These are phyloP conservation scores for Siniperca knerii DNA, from an alignment of 2,113 vertebrate genomes.

Conservation along the genomic window DNA sequence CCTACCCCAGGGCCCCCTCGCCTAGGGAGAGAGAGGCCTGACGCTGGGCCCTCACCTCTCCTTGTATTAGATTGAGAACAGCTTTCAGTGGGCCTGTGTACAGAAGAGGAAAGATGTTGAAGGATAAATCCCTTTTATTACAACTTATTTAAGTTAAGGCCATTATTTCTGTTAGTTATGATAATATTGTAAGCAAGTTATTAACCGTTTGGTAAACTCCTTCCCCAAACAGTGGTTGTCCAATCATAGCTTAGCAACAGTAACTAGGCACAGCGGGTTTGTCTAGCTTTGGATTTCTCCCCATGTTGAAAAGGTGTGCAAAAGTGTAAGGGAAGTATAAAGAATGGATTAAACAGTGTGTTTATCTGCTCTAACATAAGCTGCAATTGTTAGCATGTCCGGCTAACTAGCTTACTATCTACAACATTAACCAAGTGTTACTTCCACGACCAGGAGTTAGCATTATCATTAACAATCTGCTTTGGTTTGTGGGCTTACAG, in stretches of 20 bases:
- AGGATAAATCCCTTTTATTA: neutral
- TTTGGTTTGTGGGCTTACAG: too few relatives aligned
- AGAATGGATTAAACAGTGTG: too few relatives aligned
- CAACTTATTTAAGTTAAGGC: neutral
- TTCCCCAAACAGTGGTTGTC: neutral
- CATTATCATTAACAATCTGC: neutral
- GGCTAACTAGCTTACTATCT: neutral
- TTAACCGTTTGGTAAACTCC: neutral
- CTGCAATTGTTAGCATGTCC: neutral
- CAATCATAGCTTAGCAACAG: neutral
- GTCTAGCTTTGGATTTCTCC: neutral
- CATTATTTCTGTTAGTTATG: neutral
- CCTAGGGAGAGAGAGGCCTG: slow-evolving; percentile 60
- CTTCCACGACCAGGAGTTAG: neutral
- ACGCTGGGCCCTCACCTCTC: slow-evolving; percentile 34
- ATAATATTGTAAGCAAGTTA: neutral
- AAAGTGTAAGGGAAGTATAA: neutral
- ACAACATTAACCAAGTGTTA: neutral
- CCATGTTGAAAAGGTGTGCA: neutral
- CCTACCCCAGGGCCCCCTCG: slow-evolving; percentile 51
- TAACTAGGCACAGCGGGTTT: neutral
- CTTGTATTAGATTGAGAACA: slow-evolving; percentile 46
- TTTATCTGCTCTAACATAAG: neutral
- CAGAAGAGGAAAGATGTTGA: neutral
- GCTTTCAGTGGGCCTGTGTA: slow-evolving; percentile 10